These are phyloP conservation scores for Cercocebus atys DNA, from an alignment of 2,113 vertebrate species.

Conservation along the genomic window DNA sequence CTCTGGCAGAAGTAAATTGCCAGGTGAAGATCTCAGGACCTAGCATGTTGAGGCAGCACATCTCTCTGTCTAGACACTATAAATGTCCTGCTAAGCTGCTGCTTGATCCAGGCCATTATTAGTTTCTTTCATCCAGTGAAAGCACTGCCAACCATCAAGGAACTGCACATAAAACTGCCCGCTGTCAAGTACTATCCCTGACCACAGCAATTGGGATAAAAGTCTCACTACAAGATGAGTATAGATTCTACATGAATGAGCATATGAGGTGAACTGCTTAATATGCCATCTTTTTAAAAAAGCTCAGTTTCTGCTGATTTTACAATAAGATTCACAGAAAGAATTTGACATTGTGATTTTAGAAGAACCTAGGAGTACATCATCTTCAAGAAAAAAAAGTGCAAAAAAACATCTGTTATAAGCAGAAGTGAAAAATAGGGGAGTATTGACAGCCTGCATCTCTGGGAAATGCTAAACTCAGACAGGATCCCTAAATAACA, in stretches of 20 bases:
- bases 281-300: neutral
- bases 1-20: neutral
- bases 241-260: neutral
- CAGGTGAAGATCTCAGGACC: neutral
- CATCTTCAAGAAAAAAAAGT: conserved; percentile 18
- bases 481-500: neutral
- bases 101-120: neutral
- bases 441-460: neutral
- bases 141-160: neutral
- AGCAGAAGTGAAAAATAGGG: neutral
- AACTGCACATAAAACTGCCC: neutral
- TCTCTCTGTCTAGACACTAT: conserved; percentile 1
- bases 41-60: neutral
- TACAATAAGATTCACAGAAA: neutral
- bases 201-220: neutral
- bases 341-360: conserved; percentile 13
- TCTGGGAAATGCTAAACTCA: neutral
- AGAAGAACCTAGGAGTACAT: neutral
- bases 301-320: conserved; percentile 1
- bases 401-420: neutral
- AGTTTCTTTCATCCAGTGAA: conserved; percentile 9
- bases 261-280: neutral
- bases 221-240: neutral
- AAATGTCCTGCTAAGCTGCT: neutral
- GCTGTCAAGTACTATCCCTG: neutral